Percentiles rank a stretch among this genome's conserved stretches.
Conservation (phyloP, 2,797 vertebrate genomes). For the Chrysocyon brachyurus region DNA sequence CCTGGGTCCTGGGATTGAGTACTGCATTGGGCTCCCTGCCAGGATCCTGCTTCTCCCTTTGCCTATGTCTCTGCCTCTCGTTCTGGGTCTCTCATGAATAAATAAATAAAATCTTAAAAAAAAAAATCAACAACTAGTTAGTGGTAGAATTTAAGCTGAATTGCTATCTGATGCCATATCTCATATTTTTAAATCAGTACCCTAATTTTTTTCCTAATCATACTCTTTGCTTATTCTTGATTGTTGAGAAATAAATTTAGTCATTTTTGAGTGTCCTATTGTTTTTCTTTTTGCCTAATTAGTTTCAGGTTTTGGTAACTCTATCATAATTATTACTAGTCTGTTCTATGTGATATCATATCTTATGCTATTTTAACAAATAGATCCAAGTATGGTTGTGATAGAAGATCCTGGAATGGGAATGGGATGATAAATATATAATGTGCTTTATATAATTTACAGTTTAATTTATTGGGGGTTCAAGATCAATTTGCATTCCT, state of each 20-base stretch:
- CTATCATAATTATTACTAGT: constrained; percentile 2
- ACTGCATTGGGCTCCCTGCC: too few relatives aligned
- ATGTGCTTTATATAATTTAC: constrained; percentile 36
- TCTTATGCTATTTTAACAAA: constrained; percentile 54
- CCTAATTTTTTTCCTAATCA: constrained; percentile 11
- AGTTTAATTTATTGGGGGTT: constrained; percentile 62
- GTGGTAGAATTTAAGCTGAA: constrained; percentile 47
- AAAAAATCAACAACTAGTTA: neutral
- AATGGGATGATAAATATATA: constrained; percentile 26
- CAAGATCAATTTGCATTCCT: constrained; percentile 51
- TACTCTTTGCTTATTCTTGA: neutral
- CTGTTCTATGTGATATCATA: constrained; percentile 3
- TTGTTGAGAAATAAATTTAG: constrained; percentile 40
- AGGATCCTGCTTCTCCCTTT: too few relatives aligned
- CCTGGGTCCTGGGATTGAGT: too few relatives aligned
- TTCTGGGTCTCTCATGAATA: too few relatives aligned
- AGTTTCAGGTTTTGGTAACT: constrained; percentile 54
- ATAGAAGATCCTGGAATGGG: constrained; percentile 38
- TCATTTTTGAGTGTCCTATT: constrained; percentile 3
- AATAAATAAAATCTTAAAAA: too few relatives aligned
- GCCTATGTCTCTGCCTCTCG: too few relatives aligned
- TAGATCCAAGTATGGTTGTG: neutral
- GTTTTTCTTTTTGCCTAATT: constrained; percentile 36
- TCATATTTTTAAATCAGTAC: neutral
- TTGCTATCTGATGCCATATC: neutral